Percentiles rank a stretch among this genome's conserved stretches.
These are phyloP conservation scores for Rugalucina vietnamica DNA, from an alignment of 2,888 invertebrate species.

Conservation along the genomic window DNA sequence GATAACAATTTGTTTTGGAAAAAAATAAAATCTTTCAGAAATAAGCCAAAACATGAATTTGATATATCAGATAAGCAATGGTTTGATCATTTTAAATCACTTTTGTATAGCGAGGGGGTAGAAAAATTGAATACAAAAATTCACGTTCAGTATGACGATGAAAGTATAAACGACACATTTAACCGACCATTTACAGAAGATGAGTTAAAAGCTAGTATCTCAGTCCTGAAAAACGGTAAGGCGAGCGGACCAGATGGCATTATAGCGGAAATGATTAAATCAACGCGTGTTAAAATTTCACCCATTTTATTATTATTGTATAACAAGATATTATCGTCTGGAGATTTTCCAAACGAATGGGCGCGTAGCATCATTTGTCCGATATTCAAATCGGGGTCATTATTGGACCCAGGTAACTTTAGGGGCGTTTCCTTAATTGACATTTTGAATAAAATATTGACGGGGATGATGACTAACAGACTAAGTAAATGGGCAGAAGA, in stretches of 20 bases:
- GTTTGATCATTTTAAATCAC: background rate
- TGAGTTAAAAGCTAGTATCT: background rate
- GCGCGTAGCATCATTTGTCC: background rate
- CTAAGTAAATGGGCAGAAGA: background rate
- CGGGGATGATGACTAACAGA: background rate
- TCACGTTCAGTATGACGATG: background rate
- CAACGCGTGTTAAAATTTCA: background rate
- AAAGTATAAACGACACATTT: background rate
- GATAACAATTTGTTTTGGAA: background rate
- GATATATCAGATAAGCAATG: background rate
- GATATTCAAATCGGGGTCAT: background rate
- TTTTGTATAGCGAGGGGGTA: background rate
- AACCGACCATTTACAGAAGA: background rate
- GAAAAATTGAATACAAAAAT: background rate
- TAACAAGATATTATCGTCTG: background rate
- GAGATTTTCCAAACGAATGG: background rate
- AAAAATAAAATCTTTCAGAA: background rate
- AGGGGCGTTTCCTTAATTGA: slow-evolving; percentile 5
- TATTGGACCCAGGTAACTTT: background rate
- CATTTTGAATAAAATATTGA: background rate
- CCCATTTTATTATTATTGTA: background rate
- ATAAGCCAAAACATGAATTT: background rate
- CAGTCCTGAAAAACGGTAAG: background rate
- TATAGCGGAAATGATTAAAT: background rate
- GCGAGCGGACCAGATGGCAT: background rate